phyloP scores from a whole-genome alignment of 2,113 vertebrate genomes.

The Oreocharis arfaki region DNA sequence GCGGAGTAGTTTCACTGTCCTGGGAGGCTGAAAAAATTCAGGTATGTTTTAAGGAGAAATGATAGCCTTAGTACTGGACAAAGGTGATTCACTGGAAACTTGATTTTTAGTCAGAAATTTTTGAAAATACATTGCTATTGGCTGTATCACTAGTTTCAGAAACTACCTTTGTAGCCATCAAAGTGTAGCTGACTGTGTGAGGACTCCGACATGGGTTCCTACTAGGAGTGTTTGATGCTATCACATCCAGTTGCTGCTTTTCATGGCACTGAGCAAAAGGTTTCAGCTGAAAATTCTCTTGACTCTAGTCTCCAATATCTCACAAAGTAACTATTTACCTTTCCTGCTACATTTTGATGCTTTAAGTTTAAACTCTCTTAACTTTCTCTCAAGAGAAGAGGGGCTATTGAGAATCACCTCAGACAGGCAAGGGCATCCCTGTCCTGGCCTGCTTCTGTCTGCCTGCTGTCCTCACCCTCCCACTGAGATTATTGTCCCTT shows the following conservation, averaged over 20 bases:
- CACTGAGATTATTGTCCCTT: neutral
- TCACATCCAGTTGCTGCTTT: neutral
- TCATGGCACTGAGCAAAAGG: neutral
- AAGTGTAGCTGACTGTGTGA: neutral
- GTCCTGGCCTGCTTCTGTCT: neutral
- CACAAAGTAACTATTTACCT: neutral
- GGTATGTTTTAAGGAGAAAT: neutral
- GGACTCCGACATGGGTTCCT: accelerated
- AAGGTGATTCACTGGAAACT: neutral
- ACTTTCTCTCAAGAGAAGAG: neutral
- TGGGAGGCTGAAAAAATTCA: neutral
- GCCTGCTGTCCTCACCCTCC: neutral
- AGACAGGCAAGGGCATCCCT: neutral
- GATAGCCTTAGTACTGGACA: neutral
- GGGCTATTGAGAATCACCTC: neutral
- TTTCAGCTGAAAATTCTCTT: neutral
- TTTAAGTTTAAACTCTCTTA: neutral
- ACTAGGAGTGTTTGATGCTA: neutral
- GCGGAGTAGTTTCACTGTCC: neutral
- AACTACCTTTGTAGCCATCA: neutral
- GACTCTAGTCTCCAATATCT: neutral
- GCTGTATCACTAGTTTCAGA: neutral
- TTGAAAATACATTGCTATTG: neutral
- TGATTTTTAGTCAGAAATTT: neutral
- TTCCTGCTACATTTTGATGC: neutral